phyloP scores from a whole-genome alignment of 2,113 vertebrate species.

The Mystacornis crossleyi region DNA sequence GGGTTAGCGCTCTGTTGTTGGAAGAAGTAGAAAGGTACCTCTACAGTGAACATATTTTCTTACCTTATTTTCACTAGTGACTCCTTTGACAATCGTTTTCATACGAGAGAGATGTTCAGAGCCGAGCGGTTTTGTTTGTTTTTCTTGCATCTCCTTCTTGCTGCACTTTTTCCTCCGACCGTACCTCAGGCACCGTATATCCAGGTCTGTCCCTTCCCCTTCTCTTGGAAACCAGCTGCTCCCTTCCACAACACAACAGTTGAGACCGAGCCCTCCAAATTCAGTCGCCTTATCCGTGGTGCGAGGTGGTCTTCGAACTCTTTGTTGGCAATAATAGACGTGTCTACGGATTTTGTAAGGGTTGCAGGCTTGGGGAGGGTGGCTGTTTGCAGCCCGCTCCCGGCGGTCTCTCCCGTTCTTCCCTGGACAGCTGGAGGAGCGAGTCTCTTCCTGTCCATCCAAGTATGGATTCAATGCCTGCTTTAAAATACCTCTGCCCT shows the following conservation, averaged over 20 bases:
- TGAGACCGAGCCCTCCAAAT: neutral
- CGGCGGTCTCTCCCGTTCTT: neutral
- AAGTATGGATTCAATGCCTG: slow-evolving; percentile 27
- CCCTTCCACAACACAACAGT: neutral
- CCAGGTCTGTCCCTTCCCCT: slow-evolving; percentile 14
- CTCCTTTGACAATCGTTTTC: slow-evolving; percentile 52
- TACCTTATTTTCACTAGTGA: slow-evolving; percentile 62
- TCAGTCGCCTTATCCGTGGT: neutral
- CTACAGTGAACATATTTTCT: slow-evolving; percentile 15
- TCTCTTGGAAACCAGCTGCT: neutral
- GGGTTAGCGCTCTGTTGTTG: neutral
- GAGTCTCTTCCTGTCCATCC: slow-evolving; percentile 64
- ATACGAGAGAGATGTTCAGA: neutral
- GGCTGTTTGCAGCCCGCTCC: neutral
- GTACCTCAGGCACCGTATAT: slow-evolving; percentile 49
- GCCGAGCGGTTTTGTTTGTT: neutral
- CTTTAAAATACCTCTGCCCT: slow-evolving; percentile 74
- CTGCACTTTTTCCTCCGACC: slow-evolving; percentile 45
- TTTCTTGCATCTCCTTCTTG: neutral
- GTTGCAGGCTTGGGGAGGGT: neutral
- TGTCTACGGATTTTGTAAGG: too few relatives aligned
- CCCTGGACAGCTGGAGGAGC: slow-evolving; percentile 61
- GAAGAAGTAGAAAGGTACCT: slow-evolving; percentile 52
- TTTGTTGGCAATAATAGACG: neutral
- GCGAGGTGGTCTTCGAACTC: neutral